Conservation (phyloP, 2,113 vertebrate genomes). For the Verasper variegatus region DNA sequence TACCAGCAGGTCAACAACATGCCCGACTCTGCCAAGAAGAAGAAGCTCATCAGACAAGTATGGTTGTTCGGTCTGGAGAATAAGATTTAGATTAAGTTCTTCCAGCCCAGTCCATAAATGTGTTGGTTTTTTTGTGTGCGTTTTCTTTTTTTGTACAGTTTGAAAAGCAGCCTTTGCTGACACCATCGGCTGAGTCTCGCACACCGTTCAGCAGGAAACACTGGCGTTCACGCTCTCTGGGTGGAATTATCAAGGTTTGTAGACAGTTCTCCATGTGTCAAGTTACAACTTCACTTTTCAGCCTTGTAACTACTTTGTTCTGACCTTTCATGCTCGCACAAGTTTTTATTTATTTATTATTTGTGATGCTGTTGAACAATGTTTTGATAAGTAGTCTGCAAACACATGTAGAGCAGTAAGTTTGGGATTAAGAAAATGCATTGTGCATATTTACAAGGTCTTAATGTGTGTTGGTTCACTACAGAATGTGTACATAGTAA, state of each 20-base stretch:
- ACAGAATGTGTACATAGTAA: neutral
- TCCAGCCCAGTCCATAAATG: neutral
- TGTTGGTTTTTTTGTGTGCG: too few species aligned
- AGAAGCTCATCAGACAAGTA: conserved; percentile 95
- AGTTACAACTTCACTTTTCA: neutral
- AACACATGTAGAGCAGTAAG: neutral
- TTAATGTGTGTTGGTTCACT: neutral
- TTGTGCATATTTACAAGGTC: neutral
- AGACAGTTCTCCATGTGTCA: neutral
- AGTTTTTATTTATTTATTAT: neutral
- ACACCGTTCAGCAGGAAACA: conserved; percentile 67
- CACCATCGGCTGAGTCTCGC: conserved; percentile 43
- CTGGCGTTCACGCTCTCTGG: conserved; percentile 71
- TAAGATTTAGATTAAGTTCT: neutral
- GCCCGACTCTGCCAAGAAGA: conserved; percentile 97
- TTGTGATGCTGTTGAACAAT: neutral
- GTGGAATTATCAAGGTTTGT: conserved; percentile 76
- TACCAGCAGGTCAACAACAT: conserved; percentile 91
- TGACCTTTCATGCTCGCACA: neutral
- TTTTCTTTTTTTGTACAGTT: conserved; percentile 53
- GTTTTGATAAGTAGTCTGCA: neutral
- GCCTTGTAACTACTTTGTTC: neutral
- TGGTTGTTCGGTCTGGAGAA: neutral
- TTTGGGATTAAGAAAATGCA: neutral
- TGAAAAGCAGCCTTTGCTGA: conserved; percentile 65